Base-by-base conservation (phyloP, 2,797 vertebrate genomes). In the Meda fulgida region DNA sequence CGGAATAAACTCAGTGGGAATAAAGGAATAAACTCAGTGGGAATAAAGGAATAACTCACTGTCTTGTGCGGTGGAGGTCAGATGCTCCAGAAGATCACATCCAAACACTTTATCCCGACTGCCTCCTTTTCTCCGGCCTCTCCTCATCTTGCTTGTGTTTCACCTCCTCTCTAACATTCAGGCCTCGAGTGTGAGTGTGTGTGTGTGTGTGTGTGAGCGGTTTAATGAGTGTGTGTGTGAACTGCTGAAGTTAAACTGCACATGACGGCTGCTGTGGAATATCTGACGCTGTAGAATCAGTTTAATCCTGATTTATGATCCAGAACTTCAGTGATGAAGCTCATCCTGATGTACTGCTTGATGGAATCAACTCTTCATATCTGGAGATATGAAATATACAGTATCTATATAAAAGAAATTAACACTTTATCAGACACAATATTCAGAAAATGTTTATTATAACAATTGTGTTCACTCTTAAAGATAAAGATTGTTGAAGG, bases 71-170 rank as follows among this genome's bases (percentile, higher is more conserved):
- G 96, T 95, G 69, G 93, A 79, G 6, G 89, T 90, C 58, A 99
- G 94, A 80, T 98, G 96, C 70, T 97, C 96, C 90, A 95, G 69
- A 78, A 99, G 92, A 89, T 99, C 97, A 75, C 97, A 99, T 86
- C 97, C 97, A 80, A 99, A 99, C 83, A 99, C 97, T 82, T 96
- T 95, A 19, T 99, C 97, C 88, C 96, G 97, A 81, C 91, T 90
- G 10, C 80, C 92, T 80, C 90, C 95, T 90, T 95, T 97, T 92
- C 93, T 96, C 91, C 96, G 96, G 66, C 89, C 95, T 88, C 94
- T 93, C 91, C 94, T 96, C 93, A 96, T 95, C 87, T 90, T 94
- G 80, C 78, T 87, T 48, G 89, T 90, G 88, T 70, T 69, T 14
- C 51, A 58, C 80, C 34, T 36, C 6, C 65, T 46, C 78, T 84